Percentiles rank a stretch among this genome's conserved stretches.
Evolutionary conservation across 2,888 invertebrate species (phyloP).

Genomic region (Microdon myrmicae): DNA sequence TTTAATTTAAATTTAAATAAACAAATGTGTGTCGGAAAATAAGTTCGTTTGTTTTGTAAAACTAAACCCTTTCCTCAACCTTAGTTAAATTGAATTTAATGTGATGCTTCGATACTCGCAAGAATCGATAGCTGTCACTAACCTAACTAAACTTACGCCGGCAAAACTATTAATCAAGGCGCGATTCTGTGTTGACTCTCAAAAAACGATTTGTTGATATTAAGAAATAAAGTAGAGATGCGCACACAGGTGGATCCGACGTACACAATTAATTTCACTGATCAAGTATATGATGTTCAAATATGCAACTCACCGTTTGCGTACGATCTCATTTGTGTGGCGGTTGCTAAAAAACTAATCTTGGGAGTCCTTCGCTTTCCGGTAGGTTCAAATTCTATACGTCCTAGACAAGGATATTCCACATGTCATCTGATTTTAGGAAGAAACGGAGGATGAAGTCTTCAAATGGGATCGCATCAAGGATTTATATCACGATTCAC

Average conservation of each 20-base stretch:
- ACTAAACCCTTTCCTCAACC: no score
- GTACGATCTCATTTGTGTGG: conserved; percentile 72
- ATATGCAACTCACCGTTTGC: conserved; percentile 75
- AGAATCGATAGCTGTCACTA: no score
- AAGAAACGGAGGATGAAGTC: conserved; percentile 69
- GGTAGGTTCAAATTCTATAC: conserved; percentile 64
- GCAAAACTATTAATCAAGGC: conserved; percentile 7
- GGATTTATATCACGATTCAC: conserved; percentile 70
- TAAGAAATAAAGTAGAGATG: conserved; percentile 56
- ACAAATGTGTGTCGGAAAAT: no score
- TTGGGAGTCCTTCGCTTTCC: conserved; percentile 71
- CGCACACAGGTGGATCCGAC: conserved; percentile 61
- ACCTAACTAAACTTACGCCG: conserved; percentile 10
- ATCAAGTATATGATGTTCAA: conserved; percentile 71
- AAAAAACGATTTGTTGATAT: no score
- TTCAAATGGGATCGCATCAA: conserved; percentile 70
- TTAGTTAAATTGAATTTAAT: no score
- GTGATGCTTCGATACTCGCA: no score
- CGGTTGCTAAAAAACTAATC: conserved; percentile 70
- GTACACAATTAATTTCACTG: conserved; percentile 68
- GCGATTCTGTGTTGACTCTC: no score
- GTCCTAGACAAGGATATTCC: conserved; percentile 53
- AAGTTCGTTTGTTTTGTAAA: no score
- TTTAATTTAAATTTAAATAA: no score
- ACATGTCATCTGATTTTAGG: no score